Conservation (phyloP, 2,888 invertebrate genomes). For the Drosophila quinaria region DNA sequence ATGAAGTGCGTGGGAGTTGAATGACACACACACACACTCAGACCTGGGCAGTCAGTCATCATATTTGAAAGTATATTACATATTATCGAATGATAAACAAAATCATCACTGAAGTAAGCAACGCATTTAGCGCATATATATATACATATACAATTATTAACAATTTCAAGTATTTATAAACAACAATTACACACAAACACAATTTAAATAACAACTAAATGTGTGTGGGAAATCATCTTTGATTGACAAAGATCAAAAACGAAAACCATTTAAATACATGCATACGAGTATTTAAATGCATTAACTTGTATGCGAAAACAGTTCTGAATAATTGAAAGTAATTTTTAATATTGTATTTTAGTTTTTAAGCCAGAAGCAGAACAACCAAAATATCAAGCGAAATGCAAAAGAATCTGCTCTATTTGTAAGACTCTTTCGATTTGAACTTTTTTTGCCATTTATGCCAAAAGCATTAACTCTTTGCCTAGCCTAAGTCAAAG, state of each 20-base stretch:
- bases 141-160: conserved; percentile 64
- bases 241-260: conserved; percentile 36
- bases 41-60: conserved; percentile 24
- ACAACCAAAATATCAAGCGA: conserved; percentile 69
- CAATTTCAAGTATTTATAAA: conserved; percentile 73
- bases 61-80: conserved; percentile 20
- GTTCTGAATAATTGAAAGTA: conserved; percentile 50
- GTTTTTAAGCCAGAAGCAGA: conserved; percentile 56
- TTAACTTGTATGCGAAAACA: conserved; percentile 41
- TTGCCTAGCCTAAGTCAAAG: conserved; percentile 74
- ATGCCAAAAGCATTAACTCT: conserved; percentile 65
- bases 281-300: conserved; percentile 23
- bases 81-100: conserved; percentile 18
- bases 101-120: conserved; percentile 43
- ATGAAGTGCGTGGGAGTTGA: conserved; percentile 78
- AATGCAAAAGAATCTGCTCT: conserved; percentile 12
- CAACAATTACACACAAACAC: conserved; percentile 35
- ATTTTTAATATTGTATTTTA: conserved; percentile 71
- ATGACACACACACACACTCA: conserved; percentile 60
- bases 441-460: conserved; percentile 63
- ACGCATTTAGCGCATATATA: conserved; percentile 48
- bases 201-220: conserved; percentile 23
- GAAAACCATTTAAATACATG: conserved; percentile 14
- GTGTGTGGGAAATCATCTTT: conserved; percentile 28
- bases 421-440: conserved; percentile 40